These are phyloP conservation scores for Enteromius fasciolatus DNA, from an alignment of 2,797 vertebrate genomes.

Conservation along the genomic window DNA sequence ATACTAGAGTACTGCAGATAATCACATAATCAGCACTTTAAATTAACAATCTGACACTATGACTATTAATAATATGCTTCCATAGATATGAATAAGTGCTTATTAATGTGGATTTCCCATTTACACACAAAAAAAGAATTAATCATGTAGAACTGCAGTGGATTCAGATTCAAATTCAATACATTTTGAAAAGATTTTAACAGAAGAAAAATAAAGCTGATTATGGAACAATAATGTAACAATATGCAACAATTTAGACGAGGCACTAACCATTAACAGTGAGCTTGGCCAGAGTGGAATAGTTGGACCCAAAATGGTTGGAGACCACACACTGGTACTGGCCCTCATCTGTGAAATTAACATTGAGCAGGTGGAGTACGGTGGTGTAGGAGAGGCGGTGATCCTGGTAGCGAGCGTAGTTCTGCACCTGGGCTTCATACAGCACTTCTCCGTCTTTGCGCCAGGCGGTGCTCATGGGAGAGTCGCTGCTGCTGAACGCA, in stretches of 20 bases:
- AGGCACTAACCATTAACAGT: constrained; percentile 91
- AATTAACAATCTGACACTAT: neutral
- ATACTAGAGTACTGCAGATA: constrained; percentile 6
- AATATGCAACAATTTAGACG: neutral
- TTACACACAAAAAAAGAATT: neutral
- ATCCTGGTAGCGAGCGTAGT: constrained; percentile 90
- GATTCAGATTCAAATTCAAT: neutral
- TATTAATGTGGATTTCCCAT: neutral
- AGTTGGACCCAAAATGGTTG: constrained; percentile 96
- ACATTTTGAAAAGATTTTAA: neutral
- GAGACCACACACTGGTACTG: constrained; percentile 98
- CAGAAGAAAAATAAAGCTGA: neutral
- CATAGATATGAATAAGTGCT: neutral
- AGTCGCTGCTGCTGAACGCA: constrained; percentile 94
- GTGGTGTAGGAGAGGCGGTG: constrained; percentile 82
- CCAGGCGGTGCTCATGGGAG: constrained; percentile 96
- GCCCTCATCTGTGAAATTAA: constrained; percentile 91
- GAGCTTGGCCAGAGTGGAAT: constrained; percentile 93
- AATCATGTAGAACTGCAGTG: neutral
- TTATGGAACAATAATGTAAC: neutral
- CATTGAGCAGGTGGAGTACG: constrained; percentile 84
- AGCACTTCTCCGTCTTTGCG: constrained; percentile 95
- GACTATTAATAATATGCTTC: neutral
- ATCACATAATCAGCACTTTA: neutral
- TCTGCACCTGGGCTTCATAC: constrained; percentile 90